phyloP scores from a whole-genome alignment of 2,888 invertebrate genomes.

The Ernsta delagoae region DNA sequence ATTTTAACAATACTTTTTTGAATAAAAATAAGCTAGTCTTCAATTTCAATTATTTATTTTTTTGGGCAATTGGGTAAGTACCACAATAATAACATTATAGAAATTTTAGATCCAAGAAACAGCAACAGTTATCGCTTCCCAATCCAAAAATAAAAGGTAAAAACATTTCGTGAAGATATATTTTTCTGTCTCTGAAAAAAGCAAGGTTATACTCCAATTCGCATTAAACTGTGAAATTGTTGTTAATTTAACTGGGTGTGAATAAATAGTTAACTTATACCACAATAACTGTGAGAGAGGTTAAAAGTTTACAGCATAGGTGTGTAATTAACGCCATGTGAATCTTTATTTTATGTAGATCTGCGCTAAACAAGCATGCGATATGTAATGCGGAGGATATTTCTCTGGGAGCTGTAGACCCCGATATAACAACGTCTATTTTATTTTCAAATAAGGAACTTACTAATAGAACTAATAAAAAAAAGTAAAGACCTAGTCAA shows the following conservation, averaged over 20 bases:
- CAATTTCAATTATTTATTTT: not conserved
- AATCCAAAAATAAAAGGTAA: not conserved
- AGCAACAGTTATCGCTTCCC: not conserved
- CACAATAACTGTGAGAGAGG: constrained; percentile 17
- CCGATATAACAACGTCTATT: no score
- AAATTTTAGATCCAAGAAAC: not conserved
- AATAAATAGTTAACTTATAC: not conserved
- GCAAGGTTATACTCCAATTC: constrained; percentile 12
- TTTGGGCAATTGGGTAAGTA: not conserved
- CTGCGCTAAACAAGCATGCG: no score
- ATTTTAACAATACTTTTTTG: no score
- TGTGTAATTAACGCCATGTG: not conserved
- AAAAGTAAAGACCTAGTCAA: no score
- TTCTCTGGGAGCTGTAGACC: no score
- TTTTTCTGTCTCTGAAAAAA: not conserved
- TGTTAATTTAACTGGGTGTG: constrained; percentile 7
- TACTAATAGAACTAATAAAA: no score
- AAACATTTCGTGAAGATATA: not conserved
- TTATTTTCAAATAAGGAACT: no score
- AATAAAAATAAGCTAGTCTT: not conserved
- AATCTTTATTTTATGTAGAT: not conserved
- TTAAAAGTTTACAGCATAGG: not conserved
- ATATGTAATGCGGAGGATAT: no score
- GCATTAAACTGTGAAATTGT: constrained; percentile 1
- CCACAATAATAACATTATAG: not conserved